phyloP scores from a whole-genome alignment of 1,140 invertebrate species.

The Drosophila insularis region DNA sequence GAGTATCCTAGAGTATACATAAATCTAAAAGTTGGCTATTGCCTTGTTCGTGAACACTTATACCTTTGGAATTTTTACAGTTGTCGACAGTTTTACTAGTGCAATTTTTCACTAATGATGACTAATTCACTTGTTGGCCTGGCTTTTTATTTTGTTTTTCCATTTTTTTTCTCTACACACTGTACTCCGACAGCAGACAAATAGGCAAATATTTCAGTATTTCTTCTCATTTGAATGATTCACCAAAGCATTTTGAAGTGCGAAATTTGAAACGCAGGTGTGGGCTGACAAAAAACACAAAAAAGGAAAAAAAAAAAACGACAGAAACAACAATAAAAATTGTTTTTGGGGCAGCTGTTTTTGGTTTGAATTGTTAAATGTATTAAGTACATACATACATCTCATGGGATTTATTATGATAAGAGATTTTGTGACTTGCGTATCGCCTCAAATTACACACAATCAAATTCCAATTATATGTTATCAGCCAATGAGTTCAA shows the following conservation, averaged over 20 bases:
- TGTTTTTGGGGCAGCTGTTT: slow-evolving; percentile 27
- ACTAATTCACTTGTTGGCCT: slow-evolving; percentile 60
- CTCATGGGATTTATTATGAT: slow-evolving; percentile 7
- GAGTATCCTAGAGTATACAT: neutral
- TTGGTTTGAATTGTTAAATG: slow-evolving; percentile 23
- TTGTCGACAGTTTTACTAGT: slow-evolving; percentile 58
- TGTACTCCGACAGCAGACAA: slow-evolving; percentile 11
- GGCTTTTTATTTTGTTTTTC: neutral
- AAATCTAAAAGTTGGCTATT: neutral
- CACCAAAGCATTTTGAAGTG: slow-evolving; percentile 50
- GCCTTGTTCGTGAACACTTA: slow-evolving; percentile 49
- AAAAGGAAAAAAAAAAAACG: no score
- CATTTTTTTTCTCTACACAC: slow-evolving; percentile 7
- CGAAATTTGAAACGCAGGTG: slow-evolving; percentile 60
- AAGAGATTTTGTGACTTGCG: slow-evolving; percentile 32
- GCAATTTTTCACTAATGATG: slow-evolving; percentile 74
- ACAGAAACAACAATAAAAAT: neutral
- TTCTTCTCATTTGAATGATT: slow-evolving; percentile 46
- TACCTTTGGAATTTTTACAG: slow-evolving; percentile 61
- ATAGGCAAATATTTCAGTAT: slow-evolving; percentile 1
- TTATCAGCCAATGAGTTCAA: slow-evolving; percentile 52
- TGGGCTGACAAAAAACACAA: slow-evolving; percentile 30
- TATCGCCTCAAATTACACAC: slow-evolving; percentile 43
- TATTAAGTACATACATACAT: slow-evolving; percentile 15
- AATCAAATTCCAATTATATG: slow-evolving; percentile 71